Conservation (phyloP, 2,797 vertebrate genomes). For the Carcharodon carcharias region DNA sequence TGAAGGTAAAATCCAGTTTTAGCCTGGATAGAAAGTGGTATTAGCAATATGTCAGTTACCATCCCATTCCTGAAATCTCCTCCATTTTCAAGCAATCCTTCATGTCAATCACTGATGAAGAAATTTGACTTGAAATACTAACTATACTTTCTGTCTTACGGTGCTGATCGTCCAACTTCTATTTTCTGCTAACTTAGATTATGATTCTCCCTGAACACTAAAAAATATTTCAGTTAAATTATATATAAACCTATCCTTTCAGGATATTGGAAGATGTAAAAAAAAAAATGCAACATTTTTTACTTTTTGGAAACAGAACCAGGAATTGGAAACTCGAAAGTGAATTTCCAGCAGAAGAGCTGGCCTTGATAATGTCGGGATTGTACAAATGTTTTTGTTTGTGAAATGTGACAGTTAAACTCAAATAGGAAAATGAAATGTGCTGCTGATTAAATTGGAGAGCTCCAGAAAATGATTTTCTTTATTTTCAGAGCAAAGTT, state of each 20-base stretch:
- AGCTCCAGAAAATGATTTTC: too few relatives aligned
- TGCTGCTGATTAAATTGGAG: not conserved
- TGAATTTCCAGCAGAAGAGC: not conserved
- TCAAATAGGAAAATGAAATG: too few relatives aligned
- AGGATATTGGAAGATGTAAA: not conserved
- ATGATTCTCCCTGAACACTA: not conserved
- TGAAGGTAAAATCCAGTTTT: not conserved
- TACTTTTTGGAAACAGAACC: not conserved
- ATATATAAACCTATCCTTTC: not conserved
- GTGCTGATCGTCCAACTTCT: not conserved
- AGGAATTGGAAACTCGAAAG: not conserved
- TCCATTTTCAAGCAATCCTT: too few relatives aligned
- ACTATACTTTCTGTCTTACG: not conserved
- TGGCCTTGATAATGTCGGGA: not conserved
- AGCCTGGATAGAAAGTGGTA: not conserved
- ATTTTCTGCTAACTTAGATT: not conserved
- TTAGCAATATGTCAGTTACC: not conserved
- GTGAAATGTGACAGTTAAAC: too few relatives aligned
- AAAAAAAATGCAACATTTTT: not conserved
- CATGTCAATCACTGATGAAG: not conserved
- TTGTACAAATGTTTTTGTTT: not conserved
- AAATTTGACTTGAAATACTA: not conserved
- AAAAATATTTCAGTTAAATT: not conserved
- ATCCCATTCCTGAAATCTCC: too few relatives aligned
- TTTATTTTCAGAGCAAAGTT: not conserved